Conservation (phyloP, 2,797 vertebrate genomes). For the Crax fasciolata region DNA sequence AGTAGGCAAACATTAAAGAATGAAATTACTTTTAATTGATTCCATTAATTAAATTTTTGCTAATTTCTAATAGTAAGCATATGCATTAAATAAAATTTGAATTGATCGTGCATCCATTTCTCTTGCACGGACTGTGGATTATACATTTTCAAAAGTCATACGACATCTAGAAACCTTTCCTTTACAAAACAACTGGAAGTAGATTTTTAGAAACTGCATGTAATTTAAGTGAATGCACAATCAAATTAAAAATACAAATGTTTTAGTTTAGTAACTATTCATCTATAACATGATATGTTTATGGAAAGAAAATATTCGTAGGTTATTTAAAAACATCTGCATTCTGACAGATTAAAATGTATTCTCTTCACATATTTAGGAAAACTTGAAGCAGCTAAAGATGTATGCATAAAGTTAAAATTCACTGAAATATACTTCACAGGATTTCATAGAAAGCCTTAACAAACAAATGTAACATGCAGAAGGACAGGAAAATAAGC, state of each 20-base stretch:
- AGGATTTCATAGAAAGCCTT: not conserved
- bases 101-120: not conserved
- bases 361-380: not conserved
- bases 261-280: not conserved
- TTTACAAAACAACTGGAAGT: constrained; percentile 21
- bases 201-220: not conserved
- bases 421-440: not conserved
- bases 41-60: not conserved
- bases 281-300: not conserved
- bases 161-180: not conserved
- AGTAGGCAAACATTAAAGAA: not conserved
- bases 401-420: not conserved
- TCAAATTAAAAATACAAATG: not conserved
- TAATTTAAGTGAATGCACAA: not conserved
- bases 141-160: constrained; percentile 1
- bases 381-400: not conserved
- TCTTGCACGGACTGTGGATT: not conserved
- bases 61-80: not conserved
- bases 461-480: not conserved
- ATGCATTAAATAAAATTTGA: not conserved
- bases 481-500: not conserved
- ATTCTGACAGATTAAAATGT: not conserved
- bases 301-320: not conserved
- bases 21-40: not conserved
- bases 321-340: not conserved